Conservation (phyloP, 2,888 invertebrate species). For the Epinotia brunnichana region DNA sequence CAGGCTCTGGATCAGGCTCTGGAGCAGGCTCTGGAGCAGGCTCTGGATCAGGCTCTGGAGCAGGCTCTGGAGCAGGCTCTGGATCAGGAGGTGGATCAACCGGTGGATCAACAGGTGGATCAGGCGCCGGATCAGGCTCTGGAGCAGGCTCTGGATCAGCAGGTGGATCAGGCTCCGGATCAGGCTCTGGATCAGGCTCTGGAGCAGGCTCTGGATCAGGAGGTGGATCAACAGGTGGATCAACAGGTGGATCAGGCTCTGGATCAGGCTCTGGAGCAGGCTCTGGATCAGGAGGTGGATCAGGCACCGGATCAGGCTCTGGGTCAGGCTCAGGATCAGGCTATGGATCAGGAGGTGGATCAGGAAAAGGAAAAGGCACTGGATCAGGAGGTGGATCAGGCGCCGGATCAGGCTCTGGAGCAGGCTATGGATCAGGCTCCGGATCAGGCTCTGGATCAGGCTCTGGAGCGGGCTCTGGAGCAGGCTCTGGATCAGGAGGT, state of each 20-base stretch:
- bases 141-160: not conserved
- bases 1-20: not conserved
- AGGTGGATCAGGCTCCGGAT: no score
- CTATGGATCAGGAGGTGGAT: not conserved
- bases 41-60: no score
- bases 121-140: no score
- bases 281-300: not conserved
- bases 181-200: not conserved
- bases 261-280: not conserved
- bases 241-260: not conserved
- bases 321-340: no score
- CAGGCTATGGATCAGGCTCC: not conserved
- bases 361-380: not conserved
- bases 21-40: not conserved
- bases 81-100: not conserved
- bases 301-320: not conserved
- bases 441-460: no score
- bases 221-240: not conserved
- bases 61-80: no score
- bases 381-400: not conserved
- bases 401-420: not conserved
- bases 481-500: no score
- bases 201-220: not conserved
- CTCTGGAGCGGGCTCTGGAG: no score
- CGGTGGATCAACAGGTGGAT: not conserved